A percentile compares a stretch with the other conserved stretches of the same genome.
These are phyloP conservation scores for Tolmerus cingulatus DNA, from an alignment of 2,888 invertebrate genomes.

Conservation along the genomic window DNA sequence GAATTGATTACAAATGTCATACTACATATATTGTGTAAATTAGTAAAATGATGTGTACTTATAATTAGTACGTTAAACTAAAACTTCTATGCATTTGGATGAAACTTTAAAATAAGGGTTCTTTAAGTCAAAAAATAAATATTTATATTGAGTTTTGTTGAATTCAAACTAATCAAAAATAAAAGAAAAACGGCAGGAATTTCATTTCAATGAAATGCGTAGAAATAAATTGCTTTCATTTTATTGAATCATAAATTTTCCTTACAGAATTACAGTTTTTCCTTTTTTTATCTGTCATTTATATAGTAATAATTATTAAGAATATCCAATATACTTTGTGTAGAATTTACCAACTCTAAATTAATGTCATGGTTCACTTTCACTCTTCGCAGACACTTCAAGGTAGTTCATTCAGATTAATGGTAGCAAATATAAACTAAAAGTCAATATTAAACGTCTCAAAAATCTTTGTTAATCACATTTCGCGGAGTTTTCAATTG, in stretches of 20 bases:
- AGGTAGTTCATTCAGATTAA: background rate
- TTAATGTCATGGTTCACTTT: conserved; percentile 15
- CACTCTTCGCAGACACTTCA: background rate
- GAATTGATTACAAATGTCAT: too few relatives aligned
- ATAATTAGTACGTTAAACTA: too few relatives aligned
- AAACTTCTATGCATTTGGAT: too few relatives aligned
- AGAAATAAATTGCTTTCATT: conserved; percentile 27
- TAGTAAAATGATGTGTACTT: too few relatives aligned
- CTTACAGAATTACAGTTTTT: conserved; percentile 45
- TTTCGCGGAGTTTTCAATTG: conserved; percentile 7
- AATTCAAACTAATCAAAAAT: too few relatives aligned
- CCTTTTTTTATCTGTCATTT: conserved; percentile 22
- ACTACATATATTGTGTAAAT: too few relatives aligned
- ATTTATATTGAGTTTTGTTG: too few relatives aligned
- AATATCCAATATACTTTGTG: conserved; percentile 30
- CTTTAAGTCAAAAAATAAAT: too few relatives aligned
- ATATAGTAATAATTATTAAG: conserved; percentile 31
- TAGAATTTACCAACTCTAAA: conserved; percentile 37
- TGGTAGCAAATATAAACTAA: conserved; percentile 1
- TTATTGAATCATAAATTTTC: conserved; percentile 45
- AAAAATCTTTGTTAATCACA: conserved; percentile 17
- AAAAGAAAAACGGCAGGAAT: background rate
- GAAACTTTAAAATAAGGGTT: too few relatives aligned
- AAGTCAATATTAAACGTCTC: background rate
- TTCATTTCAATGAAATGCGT: background rate